phyloP scores from a whole-genome alignment of 2,113 vertebrate genomes.

The Tragelaphus buxtoni region DNA sequence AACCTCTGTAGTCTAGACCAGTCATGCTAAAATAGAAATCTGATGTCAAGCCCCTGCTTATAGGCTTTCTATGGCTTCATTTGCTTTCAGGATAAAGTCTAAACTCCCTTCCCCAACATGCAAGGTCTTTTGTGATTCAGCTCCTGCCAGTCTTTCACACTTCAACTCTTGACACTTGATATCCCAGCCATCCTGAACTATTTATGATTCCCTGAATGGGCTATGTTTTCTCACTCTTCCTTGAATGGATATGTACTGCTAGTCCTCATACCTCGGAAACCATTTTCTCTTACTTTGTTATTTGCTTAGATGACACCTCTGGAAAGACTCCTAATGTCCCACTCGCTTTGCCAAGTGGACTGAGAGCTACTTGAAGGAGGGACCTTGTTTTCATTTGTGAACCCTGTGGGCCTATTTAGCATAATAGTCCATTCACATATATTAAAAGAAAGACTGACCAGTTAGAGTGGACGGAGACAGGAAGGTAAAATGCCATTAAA shows the following conservation, averaged over 20 bases:
- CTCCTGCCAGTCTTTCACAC: neutral
- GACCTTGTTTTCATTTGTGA: conserved; percentile 25
- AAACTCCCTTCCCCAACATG: neutral
- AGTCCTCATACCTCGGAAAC: neutral
- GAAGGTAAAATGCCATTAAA: neutral
- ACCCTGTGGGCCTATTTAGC: neutral
- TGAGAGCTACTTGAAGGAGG: neutral
- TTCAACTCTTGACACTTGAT: neutral
- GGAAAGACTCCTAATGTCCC: neutral
- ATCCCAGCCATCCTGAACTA: neutral
- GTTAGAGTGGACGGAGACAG: neutral
- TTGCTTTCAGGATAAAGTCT: neutral
- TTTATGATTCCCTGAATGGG: neutral
- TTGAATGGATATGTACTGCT: neutral
- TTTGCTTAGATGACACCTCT: neutral
- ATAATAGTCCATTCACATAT: neutral
- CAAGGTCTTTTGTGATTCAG: neutral
- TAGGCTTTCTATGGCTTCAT: neutral
- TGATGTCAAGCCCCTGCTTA: neutral
- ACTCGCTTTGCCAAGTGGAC: neutral
- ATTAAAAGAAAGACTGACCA: conserved; percentile 6
- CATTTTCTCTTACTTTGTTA: conserved; percentile 5
- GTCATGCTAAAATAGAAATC: conserved; percentile 44
- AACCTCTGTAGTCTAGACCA: neutral
- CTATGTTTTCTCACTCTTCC: neutral